Conservation (phyloP, 2,888 invertebrate species). For the Leptinotarsa peninsularis region DNA sequence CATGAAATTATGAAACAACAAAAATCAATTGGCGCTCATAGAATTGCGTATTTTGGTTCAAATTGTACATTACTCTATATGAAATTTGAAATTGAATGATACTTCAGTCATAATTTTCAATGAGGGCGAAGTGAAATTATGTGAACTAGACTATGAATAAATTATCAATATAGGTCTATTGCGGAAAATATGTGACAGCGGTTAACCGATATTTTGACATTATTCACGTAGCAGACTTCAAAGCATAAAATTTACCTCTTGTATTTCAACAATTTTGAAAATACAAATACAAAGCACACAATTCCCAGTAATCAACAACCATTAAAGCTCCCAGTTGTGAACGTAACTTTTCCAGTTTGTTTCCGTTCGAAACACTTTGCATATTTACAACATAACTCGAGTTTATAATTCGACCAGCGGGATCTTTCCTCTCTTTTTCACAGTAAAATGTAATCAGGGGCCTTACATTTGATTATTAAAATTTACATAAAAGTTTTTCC, state of each 20-base stretch:
- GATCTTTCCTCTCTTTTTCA: not conserved
- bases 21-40: too few relatives aligned
- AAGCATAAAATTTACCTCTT: not conserved
- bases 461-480: not conserved
- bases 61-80: too few relatives aligned
- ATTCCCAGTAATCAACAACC: not conserved
- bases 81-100: too few relatives aligned
- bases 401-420: conserved; percentile 2
- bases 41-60: too few relatives aligned
- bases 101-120: too few relatives aligned
- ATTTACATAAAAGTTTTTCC: not conserved
- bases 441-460: not conserved
- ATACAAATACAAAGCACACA: not conserved
- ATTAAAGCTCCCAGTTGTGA: not conserved
- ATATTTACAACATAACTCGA: conserved; percentile 17
- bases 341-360: conserved; percentile 19
- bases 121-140: too few relatives aligned
- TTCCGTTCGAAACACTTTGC: conserved; percentile 19
- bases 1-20: too few relatives aligned
- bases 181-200: too few relatives aligned
- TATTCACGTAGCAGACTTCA: too few relatives aligned
- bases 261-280: not conserved
- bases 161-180: too few relatives aligned
- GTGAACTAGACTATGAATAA: too few relatives aligned
- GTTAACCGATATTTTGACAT: too few relatives aligned